Evolutionary conservation across 2,888 invertebrate species (phyloP).

Genomic region (Petrolisthes manimaculis): DNA sequence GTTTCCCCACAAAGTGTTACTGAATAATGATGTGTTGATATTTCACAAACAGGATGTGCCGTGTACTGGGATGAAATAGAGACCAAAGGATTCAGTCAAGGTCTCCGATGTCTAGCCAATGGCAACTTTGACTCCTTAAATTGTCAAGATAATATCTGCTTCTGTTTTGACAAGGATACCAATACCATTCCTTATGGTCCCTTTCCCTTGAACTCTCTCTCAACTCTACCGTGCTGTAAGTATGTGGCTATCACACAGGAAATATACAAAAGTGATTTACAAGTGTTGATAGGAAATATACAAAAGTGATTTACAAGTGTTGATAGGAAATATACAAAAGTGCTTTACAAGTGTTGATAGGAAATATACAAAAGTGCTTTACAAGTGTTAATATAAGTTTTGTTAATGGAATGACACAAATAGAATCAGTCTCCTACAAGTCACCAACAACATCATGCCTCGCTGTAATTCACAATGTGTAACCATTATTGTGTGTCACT

Average conservation of each 20-base stretch:
- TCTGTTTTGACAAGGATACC: constrained; percentile 74
- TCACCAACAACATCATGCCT: too few relatives aligned
- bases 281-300: too few relatives aligned
- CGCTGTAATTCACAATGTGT: too few relatives aligned
- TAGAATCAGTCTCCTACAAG: too few relatives aligned
- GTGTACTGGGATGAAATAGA: constrained; percentile 42
- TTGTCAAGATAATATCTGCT: constrained; percentile 74
- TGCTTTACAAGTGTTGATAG: too few relatives aligned
- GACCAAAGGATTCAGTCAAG: constrained; percentile 30
- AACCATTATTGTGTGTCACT: too few relatives aligned
- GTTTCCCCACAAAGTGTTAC: neutral
- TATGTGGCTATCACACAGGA: neutral
- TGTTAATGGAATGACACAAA: too few relatives aligned
- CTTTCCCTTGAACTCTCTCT: constrained; percentile 30
- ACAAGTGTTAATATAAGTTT: too few relatives aligned
- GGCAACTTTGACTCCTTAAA: constrained; percentile 80
- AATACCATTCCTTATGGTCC: constrained; percentile 45
- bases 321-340: too few relatives aligned
- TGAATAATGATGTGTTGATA: neutral
- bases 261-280: too few relatives aligned
- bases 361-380: too few relatives aligned
- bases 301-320: too few relatives aligned
- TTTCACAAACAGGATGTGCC: constrained; percentile 43
- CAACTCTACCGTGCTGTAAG: constrained; percentile 67
- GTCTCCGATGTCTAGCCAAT: constrained; percentile 75